Percentiles rank a stretch among this genome's conserved stretches.
Conservation (phyloP, 2,888 invertebrate genomes). For the Bunonema sp. region DNA sequence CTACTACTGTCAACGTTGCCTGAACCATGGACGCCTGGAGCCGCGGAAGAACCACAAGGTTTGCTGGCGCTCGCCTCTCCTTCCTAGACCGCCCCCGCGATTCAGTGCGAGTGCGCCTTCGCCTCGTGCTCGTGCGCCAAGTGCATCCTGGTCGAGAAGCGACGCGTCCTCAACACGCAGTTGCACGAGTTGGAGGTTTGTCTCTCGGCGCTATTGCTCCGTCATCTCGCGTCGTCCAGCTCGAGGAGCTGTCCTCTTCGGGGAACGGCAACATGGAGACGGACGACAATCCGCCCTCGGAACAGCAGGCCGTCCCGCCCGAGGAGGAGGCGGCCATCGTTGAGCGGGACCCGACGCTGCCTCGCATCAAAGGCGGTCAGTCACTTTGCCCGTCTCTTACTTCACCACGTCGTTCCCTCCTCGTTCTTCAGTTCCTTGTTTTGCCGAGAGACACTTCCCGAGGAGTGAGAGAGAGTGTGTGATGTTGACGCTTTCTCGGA, state of each 20-base stretch:
- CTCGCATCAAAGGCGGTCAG: slow-evolving; percentile 16
- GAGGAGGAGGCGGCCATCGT: slow-evolving; percentile 3
- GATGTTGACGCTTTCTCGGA: no score
- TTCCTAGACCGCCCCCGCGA: not conserved
- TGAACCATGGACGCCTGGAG: slow-evolving; percentile 28
- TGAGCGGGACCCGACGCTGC: slow-evolving; percentile 5
- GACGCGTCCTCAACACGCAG: slow-evolving; percentile 22
- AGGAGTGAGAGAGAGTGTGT: not conserved
- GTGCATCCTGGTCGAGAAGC: slow-evolving; percentile 24
- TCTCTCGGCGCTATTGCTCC: no score
- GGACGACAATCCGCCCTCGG: no score
- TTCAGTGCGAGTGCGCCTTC: slow-evolving; percentile 24
- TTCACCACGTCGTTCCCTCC: not conserved
- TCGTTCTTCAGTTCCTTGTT: slow-evolving; percentile 1
- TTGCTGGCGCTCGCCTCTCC: not conserved
- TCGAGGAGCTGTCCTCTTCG: no score
- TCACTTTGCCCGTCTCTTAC: not conserved
- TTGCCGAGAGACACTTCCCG: not conserved
- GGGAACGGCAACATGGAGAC: no score
- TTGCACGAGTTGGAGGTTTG: slow-evolving; percentile 27
- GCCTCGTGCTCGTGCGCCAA: slow-evolving; percentile 23
- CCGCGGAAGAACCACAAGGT: slow-evolving; percentile 38
- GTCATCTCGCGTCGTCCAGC: no score
- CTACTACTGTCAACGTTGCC: slow-evolving; percentile 38
- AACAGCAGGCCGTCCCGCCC: no score